A percentile compares a stretch with the other conserved stretches of the same genome.
Evolutionary conservation across 2,888 invertebrate species (phyloP).

Genomic region (Cheilosia vulpina): DNA sequence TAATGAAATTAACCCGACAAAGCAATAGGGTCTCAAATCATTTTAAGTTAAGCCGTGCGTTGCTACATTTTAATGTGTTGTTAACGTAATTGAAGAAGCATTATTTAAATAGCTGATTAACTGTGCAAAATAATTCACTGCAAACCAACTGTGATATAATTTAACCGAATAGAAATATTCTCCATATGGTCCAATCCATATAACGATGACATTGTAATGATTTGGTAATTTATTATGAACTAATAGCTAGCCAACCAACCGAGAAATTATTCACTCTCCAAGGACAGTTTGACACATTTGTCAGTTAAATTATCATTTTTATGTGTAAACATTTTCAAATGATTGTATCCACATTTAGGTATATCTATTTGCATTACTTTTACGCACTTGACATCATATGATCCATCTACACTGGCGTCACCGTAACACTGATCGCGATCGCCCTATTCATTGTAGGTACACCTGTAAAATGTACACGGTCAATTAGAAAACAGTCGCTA

Average conservation of each 20-base stretch:
- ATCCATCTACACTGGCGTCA: constrained; percentile 1
- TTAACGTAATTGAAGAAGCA: not conserved
- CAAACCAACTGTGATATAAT: not conserved
- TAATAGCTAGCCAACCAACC: constrained; percentile 14
- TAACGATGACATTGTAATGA: constrained; percentile 21
- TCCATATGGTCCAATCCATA: not conserved
- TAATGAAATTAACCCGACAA: no score
- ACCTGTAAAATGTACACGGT: constrained; percentile 49
- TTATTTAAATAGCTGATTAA: not conserved
- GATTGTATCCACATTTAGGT: constrained; percentile 1
- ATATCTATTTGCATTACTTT: constrained; percentile 5
- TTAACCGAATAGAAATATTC: constrained; percentile 28
- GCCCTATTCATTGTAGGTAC: constrained; percentile 29
- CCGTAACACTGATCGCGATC: constrained; percentile 12
- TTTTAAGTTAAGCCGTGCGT: no score
- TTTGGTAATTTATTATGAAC: constrained; percentile 10
- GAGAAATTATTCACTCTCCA: constrained; percentile 26
- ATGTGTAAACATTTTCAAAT: constrained; percentile 12
- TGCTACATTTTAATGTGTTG: not conserved
- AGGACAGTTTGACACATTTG: constrained; percentile 26
- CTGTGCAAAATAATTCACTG: not conserved
- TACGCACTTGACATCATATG: constrained; percentile 41
- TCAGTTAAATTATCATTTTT: constrained; percentile 6
- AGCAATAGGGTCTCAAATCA: no score
- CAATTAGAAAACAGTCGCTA: constrained; percentile 67